Percentiles rank a stretch among this genome's conserved stretches.
These are phyloP conservation scores for Danio tinwini DNA, from an alignment of 2,797 vertebrate genomes.

Conservation along the genomic window DNA sequence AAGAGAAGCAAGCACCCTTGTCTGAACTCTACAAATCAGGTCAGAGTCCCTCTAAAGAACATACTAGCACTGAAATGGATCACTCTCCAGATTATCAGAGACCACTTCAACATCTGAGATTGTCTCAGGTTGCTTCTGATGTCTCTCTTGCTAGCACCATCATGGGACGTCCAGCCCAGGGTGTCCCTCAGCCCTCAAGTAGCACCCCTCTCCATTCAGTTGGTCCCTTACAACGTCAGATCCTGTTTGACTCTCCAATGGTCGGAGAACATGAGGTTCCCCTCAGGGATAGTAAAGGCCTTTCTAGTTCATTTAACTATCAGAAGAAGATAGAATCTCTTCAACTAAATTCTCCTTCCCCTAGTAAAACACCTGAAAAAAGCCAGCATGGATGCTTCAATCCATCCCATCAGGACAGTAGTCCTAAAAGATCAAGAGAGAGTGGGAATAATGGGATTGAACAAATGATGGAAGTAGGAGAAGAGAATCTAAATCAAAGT, in stretches of 20 bases:
- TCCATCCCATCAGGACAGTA: background rate
- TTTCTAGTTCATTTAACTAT: background rate
- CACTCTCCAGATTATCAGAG: slow-evolving; percentile 33
- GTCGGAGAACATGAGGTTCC: background rate
- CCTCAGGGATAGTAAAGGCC: background rate
- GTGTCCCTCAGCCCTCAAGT: slow-evolving; percentile 62
- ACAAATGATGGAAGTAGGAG: background rate
- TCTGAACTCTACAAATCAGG: background rate
- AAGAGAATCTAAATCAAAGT: background rate
- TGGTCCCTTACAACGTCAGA: slow-evolving; percentile 26
- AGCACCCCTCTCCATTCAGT: slow-evolving; percentile 75
- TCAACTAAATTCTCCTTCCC: slow-evolving; percentile 1
- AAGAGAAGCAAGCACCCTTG: slow-evolving; percentile 2
- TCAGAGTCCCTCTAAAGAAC: slow-evolving; percentile 20
- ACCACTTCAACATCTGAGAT: slow-evolving; percentile 12
- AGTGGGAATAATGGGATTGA: background rate
- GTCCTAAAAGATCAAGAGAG: background rate
- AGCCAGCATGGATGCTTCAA: background rate
- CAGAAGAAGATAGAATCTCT: background rate
- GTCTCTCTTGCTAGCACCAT: background rate
- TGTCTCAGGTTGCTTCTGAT: slow-evolving; percentile 11
- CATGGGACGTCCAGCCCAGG: slow-evolving; percentile 36
- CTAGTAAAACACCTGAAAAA: background rate
- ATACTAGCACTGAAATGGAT: background rate
- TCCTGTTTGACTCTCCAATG: slow-evolving; percentile 50